These are phyloP conservation scores for Amazona guildingii DNA, from an alignment of 2,113 vertebrate genomes.

Conservation along the genomic window DNA sequence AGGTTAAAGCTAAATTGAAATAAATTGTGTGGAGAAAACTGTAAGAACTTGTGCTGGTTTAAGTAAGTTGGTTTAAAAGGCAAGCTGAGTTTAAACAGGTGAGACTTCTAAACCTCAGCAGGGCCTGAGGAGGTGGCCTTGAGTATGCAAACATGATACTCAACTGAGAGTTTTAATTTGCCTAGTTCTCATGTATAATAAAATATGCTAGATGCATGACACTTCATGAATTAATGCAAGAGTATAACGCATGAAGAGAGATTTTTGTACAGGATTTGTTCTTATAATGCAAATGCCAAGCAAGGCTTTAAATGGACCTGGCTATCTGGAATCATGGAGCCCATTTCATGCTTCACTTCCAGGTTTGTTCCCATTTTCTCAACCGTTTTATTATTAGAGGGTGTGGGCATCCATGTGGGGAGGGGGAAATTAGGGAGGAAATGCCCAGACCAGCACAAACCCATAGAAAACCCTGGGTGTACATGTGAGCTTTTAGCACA, in stretches of 20 bases:
- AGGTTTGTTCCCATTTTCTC: neutral
- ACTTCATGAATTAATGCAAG: slow-evolving; percentile 64
- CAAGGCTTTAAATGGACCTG: neutral
- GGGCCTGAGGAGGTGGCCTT: neutral
- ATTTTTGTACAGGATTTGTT: slow-evolving; percentile 10
- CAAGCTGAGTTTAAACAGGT: neutral
- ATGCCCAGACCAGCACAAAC: neutral
- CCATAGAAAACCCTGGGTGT: fast-evolving
- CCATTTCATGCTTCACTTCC: slow-evolving; percentile 10
- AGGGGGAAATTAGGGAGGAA: neutral
- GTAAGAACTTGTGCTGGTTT: neutral
- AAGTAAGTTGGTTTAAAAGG: neutral
- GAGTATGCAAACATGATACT: neutral
- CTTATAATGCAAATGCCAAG: slow-evolving; percentile 17
- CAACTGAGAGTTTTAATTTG: neutral
- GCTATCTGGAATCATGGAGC: neutral
- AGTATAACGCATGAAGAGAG: neutral
- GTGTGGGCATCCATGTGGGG: fast-evolving
- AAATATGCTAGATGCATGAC: slow-evolving; percentile 14
- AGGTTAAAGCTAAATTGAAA: neutral
- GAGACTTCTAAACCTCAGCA: neutral
- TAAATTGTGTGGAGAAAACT: neutral
- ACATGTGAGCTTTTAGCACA: neutral
- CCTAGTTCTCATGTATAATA: slow-evolving; percentile 31
- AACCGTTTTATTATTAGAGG: neutral